phyloP scores from a whole-genome alignment of 2,888 invertebrate species.

The Callimorpha dominula region DNA sequence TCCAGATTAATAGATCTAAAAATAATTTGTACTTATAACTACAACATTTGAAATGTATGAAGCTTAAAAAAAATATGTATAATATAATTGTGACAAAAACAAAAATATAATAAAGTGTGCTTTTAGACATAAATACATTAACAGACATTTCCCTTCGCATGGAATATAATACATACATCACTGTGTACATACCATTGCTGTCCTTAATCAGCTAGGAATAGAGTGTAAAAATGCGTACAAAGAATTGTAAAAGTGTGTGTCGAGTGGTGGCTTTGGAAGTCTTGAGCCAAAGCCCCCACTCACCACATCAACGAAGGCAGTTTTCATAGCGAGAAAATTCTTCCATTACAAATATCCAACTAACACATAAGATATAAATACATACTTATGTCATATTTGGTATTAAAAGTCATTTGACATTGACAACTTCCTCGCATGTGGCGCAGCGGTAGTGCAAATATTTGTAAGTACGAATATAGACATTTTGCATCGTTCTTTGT shows the following conservation, averaged over 20 bases:
- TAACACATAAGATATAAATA: not conserved
- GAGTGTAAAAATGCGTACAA: not conserved
- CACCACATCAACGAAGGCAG: not conserved
- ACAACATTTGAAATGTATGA: constrained; percentile 45
- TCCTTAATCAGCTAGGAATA: not conserved
- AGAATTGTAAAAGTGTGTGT: not conserved
- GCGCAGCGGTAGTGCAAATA: not conserved
- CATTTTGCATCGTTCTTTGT: too few relatives aligned
- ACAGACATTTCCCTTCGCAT: not conserved
- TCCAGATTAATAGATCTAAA: constrained; percentile 19
- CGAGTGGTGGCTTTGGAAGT: too few relatives aligned
- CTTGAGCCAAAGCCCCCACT: not conserved
- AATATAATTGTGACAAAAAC: constrained; percentile 10
- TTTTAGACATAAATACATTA: constrained; percentile 1
- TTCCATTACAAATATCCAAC: not conserved
- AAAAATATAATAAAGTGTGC: not conserved
- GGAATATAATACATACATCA: not conserved
- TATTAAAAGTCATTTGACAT: not conserved
- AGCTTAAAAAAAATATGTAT: constrained; percentile 20
- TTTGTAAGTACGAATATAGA: not conserved
- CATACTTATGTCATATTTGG: not conserved
- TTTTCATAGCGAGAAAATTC: not conserved
- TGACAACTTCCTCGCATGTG: not conserved
- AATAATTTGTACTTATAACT: constrained; percentile 40
- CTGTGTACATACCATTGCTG: not conserved